A percentile compares a stretch with the other conserved stretches of the same genome.
Evolutionary conservation across 2,888 invertebrate genomes (phyloP).

Genomic region (Macrosiphum euphorbiae): DNA sequence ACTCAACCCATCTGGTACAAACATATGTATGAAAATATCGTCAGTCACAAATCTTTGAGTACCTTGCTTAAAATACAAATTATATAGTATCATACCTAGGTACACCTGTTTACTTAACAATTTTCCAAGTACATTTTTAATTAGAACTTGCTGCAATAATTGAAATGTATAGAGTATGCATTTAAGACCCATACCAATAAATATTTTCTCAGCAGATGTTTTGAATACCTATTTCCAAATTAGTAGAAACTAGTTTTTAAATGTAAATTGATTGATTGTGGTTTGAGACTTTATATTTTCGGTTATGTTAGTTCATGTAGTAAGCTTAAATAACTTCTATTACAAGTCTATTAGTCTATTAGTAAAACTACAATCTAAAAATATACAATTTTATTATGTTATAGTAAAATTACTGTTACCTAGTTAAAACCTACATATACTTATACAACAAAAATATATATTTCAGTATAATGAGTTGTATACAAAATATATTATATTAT

Average conservation of each 20-base stretch:
- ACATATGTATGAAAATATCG: slow-evolving; percentile 19
- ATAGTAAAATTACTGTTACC: not conserved
- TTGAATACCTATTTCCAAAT: not conserved
- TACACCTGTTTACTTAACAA: not conserved
- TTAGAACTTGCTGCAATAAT: not conserved
- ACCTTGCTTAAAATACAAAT: not conserved
- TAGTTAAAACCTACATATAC: not conserved
- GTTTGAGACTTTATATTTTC: not conserved
- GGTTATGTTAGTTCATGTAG: not conserved
- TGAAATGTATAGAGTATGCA: not conserved
- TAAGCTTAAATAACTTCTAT: not conserved
- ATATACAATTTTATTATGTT: not conserved
- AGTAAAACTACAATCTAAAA: not conserved
- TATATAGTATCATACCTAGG: not conserved
- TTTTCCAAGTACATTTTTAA: not conserved
- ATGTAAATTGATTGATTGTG: not conserved
- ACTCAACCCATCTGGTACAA: slow-evolving; percentile 8
- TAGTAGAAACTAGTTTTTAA: not conserved
- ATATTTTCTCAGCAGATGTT: not conserved
- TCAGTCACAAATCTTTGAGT: not conserved
- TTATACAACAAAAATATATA: not conserved
- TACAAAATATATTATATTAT: not conserved
- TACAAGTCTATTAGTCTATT: not conserved
- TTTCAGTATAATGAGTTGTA: not conserved
- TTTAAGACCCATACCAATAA: not conserved